These are phyloP conservation scores for Panopea generosa DNA, from an alignment of 2,888 invertebrate genomes.

Conservation along the genomic window DNA sequence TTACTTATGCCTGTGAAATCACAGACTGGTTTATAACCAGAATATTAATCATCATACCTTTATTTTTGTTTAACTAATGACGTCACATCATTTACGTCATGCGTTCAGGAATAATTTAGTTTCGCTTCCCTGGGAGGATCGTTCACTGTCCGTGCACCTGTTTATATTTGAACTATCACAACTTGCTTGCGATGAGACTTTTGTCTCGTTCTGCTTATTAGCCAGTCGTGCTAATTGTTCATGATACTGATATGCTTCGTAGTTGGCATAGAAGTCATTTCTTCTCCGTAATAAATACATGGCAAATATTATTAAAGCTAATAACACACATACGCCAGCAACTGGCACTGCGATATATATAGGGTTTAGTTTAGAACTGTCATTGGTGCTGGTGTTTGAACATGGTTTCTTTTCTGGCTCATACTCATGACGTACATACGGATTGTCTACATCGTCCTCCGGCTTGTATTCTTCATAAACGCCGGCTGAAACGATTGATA, in stretches of 20 bases:
- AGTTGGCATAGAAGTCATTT: slow-evolving; percentile 69
- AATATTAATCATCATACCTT: too few species aligned
- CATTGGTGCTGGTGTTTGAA: slow-evolving; percentile 34
- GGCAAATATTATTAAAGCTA: slow-evolving; percentile 83
- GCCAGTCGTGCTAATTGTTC: slow-evolving; percentile 67
- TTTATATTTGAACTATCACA: slow-evolving; percentile 71
- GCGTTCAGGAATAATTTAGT: slow-evolving; percentile 79
- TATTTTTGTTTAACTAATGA: too few species aligned
- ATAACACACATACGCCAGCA: slow-evolving; percentile 82
- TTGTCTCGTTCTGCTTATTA: slow-evolving; percentile 56
- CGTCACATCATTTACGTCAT: slow-evolving; percentile 29
- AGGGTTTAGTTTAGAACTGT: slow-evolving; percentile 78
- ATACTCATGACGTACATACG: slow-evolving; percentile 55
- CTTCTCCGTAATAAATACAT: slow-evolving; percentile 82
- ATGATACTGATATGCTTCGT: slow-evolving; percentile 75
- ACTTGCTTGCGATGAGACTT: slow-evolving; percentile 35
- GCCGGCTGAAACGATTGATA: slow-evolving; percentile 19
- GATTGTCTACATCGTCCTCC: slow-evolving; percentile 32
- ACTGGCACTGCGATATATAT: slow-evolving; percentile 84
- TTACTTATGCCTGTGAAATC: too few species aligned
- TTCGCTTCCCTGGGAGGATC: slow-evolving; percentile 81
- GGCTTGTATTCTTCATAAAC: not conserved
- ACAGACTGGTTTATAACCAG: too few species aligned
- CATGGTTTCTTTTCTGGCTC: slow-evolving; percentile 37
- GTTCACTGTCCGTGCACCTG: slow-evolving; percentile 81